phyloP scores from a whole-genome alignment of 2,797 vertebrate genomes.

The Muscicapa striata region DNA sequence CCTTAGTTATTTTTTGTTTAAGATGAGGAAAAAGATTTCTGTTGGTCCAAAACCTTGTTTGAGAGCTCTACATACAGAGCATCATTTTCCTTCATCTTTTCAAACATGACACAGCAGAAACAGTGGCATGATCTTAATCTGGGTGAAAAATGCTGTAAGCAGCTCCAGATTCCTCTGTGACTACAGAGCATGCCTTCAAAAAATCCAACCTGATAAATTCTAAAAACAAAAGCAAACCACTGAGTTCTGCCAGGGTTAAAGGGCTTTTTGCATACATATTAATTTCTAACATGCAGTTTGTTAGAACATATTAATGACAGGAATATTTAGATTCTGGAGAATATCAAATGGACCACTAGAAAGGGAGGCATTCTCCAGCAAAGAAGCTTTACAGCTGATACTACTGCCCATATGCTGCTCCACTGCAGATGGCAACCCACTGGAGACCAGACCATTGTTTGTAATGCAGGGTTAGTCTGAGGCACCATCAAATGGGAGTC shows the following conservation, averaged over 20 bases:
- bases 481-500: neutral
- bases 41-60: constrained; percentile 6
- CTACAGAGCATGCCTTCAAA: neutral
- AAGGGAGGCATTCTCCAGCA: neutral
- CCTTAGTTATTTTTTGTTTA: constrained; percentile 25
- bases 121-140: neutral
- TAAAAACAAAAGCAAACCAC: neutral
- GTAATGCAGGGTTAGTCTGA: neutral
- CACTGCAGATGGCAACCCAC: neutral
- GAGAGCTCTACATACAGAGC: neutral
- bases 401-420: neutral
- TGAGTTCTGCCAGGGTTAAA: neutral
- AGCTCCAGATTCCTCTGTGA: neutral
- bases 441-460: neutral
- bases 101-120: constrained; percentile 14
- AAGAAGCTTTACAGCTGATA: neutral
- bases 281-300: neutral
- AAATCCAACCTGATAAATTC: neutral
- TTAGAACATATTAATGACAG: neutral
- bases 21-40: neutral
- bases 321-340: neutral
- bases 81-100: constrained; percentile 36
- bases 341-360: neutral
- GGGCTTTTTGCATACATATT: neutral
- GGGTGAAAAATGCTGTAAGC: neutral